Evolutionary conservation across 2,797 vertebrate genomes (phyloP).

Genomic region (Darevskia mixta): DNA sequence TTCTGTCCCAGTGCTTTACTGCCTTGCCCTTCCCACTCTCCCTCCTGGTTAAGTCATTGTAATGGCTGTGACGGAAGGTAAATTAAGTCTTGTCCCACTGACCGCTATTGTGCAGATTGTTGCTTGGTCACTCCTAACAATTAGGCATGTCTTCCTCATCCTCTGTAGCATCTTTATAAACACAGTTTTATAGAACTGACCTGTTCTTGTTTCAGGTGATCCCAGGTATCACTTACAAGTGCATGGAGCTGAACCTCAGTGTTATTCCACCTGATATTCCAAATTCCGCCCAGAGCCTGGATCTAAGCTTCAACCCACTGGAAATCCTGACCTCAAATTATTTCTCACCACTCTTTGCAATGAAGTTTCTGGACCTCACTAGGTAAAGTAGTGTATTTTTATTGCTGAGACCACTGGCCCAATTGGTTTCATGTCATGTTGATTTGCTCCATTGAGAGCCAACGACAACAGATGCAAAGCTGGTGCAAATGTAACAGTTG

Average conservation of each 20-base stretch:
- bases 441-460: too few species aligned
- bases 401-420: background rate
- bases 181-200: background rate
- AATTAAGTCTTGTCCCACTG: too few species aligned
- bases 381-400: constrained; percentile 68
- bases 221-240: constrained; percentile 69
- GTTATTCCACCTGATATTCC: constrained; percentile 72
- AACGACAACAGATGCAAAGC: background rate
- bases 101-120: background rate
- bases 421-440: background rate
- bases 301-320: constrained; percentile 82
- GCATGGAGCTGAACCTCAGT: constrained; percentile 69
- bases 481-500: too few species aligned
- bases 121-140: background rate
- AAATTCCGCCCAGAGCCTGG: constrained; percentile 69
- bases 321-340: constrained; percentile 58
- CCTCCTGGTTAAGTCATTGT: too few species aligned
- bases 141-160: background rate
- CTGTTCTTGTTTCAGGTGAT: constrained; percentile 73
- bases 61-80: too few species aligned
- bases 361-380: constrained; percentile 79
- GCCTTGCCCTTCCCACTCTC: too few species aligned
- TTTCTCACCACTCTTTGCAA: constrained; percentile 73
- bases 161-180: background rate
- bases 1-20: too few species aligned